Base-by-base conservation (phyloP, 2,888 invertebrate genomes). In the Polymixis flavicincta region DNA sequence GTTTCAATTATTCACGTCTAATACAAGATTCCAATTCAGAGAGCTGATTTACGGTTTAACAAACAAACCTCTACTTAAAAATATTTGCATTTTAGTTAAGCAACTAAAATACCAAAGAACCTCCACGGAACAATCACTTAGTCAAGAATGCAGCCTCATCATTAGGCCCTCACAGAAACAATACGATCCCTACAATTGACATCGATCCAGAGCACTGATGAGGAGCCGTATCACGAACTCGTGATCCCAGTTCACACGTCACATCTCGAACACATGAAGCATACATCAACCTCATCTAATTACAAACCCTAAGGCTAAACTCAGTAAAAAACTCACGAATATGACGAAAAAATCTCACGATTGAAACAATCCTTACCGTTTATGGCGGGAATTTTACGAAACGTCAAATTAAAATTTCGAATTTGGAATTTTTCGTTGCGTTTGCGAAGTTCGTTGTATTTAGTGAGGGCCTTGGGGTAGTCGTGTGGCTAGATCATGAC, bases 401-500 rank as follows among this genome's bases (percentile, higher is more conserved):
- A 87, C 76, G 82, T 83, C 78, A 88, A 88, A 87, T 87, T 87
- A 87, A 86, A 84, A 86, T 73, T 85, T 83, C 68, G 77, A 85
- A 86, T 78, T 84, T 77, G 45, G 75, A 80, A 73, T 72, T 64
- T 76, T 84, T 83, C 67, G 84, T 79, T 83, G 83, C 68, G 69
- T 73, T 84, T 57, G 78, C 71, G 74, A 78, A 64, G 80, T 83
- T 76, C 76, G 70, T 71, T 81, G 75, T 86, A 85, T 88, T 87
- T 88, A 88, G 91, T 70, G 71, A 77, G 86, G 88, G 88, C 91
- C 87, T 81, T 85, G 70, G 89, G 89, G 86, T 80, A 85, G 81
- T 84, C 86, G 85, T 85, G 88, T 81, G 83, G 89, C 90, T 91
- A 90, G 92, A 82, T 92, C 93, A 92, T 92, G 93, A 93, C 89